Base-by-base conservation (phyloP, 2,888 invertebrate genomes). In the Aleiodes testaceus region DNA sequence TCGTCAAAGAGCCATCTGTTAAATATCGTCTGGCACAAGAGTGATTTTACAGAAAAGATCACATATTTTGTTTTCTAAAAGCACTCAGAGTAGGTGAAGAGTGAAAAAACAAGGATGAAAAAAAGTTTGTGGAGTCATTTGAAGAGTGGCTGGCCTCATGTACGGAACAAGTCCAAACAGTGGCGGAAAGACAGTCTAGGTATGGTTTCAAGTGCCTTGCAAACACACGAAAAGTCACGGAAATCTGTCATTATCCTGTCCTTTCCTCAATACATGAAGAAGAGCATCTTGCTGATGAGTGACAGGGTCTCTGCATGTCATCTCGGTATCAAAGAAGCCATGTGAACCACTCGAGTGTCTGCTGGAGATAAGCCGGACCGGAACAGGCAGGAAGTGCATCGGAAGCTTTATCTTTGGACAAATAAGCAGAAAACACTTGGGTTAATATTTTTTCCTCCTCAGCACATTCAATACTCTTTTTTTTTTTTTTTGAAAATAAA, bases 121-220 rank as follows among this genome's bases (percentile, higher is more conserved):
- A 52, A 64, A 55, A 26, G 26, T 49, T 44, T 63, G 68, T 36
- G 5, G 26, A 36, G 11, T 36, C 6, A 36, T 36, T 36, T 36
- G 9, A 16, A 50, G 71, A 73, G 73, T 72, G 63, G 75, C 66
- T 74, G 66, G 59, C 69, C 69, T 69, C 49, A 22, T 65, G 72
- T 74, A 66, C 36, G n/a, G 59, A 63, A 69, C 65, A 72, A 70
- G 72, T 66, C 69, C 59, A 72, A 30, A 63, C 45, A 26, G 66
- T 49, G 66, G 72, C 69, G 45, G 70, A 9, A n/a, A 70, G 75
- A 77, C 78, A 73, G 73, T 75, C 74, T 14, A 7, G 47, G 74
- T 75, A 73, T 75, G 71, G 74, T 73, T 75, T 77, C 73, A 75
- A 80, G 79, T 79, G 78, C 69, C 75, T 78, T 76, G 77, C 79